phyloP scores from a whole-genome alignment of 1,140 invertebrate species.

The Danaus melanippus region DNA sequence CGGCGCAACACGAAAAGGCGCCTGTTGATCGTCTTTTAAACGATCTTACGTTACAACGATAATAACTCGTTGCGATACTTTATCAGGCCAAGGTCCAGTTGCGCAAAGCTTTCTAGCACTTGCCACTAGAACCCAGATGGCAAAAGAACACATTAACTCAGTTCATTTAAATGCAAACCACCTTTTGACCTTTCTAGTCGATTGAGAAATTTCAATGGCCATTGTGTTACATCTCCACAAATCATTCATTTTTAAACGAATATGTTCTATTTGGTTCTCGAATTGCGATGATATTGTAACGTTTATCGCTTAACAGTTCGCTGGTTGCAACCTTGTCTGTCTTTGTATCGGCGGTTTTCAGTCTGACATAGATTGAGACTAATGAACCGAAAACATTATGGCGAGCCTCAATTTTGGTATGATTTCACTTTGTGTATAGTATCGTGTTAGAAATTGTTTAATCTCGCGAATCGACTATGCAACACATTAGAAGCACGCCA shows the following conservation, averaged over 20 bases:
- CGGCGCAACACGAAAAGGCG: conserved; percentile 46
- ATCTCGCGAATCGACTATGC: conserved; percentile 47
- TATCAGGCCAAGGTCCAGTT: conserved; percentile 56
- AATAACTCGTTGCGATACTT: conserved; percentile 54
- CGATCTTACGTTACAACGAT: conserved; percentile 55
- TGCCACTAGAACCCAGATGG: conserved; percentile 42
- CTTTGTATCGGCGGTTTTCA: conserved; percentile 48
- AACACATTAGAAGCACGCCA: conserved; percentile 32
- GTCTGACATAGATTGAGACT: conserved; percentile 49
- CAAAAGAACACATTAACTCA: conserved; percentile 32
- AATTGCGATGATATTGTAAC: conserved; percentile 42
- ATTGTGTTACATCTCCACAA: conserved; percentile 29
- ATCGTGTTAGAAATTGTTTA: conserved; percentile 39
- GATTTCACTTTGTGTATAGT: conserved; percentile 57
- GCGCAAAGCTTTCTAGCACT: conserved; percentile 62
- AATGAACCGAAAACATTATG: conserved; percentile 58
- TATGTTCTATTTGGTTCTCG: conserved; percentile 16
- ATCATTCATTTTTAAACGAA: conserved; percentile 24
- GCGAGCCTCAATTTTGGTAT: conserved; percentile 40
- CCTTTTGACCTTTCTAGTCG: conserved; percentile 59
- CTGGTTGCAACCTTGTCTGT: conserved; percentile 55
- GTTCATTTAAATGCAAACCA: conserved; percentile 59
- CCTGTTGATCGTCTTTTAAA: conserved; percentile 66
- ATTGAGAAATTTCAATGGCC: conserved; percentile 40
- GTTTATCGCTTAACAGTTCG: conserved; percentile 48